These are phyloP conservation scores for Ophion obscuratus DNA, from an alignment of 2,888 invertebrate genomes.

Conservation along the genomic window DNA sequence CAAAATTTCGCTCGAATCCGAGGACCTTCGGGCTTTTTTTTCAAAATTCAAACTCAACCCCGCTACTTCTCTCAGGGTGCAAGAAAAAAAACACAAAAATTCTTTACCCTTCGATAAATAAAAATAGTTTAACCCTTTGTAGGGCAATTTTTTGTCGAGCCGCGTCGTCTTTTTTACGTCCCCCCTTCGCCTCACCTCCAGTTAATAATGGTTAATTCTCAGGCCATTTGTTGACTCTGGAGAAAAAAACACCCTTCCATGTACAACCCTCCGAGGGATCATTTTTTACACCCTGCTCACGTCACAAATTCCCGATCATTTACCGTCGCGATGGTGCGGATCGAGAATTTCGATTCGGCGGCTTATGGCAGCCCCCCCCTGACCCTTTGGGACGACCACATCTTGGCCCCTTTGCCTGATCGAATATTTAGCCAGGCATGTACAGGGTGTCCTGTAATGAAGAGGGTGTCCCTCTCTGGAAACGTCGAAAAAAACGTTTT, in stretches of 20 bases:
- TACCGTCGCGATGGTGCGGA: constrained; percentile 51
- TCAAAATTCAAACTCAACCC: background rate
- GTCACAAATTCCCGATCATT: constrained; percentile 53
- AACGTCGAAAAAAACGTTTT: too few species aligned
- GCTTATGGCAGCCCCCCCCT: constrained; percentile 37
- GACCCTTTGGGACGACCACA: background rate
- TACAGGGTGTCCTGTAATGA: background rate
- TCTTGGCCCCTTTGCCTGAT: background rate
- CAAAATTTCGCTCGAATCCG: background rate
- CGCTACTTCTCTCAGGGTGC: too few species aligned
- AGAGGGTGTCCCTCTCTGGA: too few species aligned
- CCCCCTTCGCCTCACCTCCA: background rate
- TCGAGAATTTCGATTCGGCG: constrained; percentile 48
- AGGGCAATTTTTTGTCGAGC: background rate
- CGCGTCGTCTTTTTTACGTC: constrained; percentile 11
- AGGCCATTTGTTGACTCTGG: constrained; percentile 40
- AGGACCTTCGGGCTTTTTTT: background rate
- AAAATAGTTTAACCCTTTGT: background rate
- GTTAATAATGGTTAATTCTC: constrained; percentile 23
- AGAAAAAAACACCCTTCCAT: constrained; percentile 1
- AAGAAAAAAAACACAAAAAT: background rate
- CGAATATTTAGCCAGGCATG: constrained; percentile 33
- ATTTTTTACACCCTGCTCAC: constrained; percentile 2
- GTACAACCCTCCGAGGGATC: constrained; percentile 17
- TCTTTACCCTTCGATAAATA: background rate